Base-by-base conservation (phyloP, 2,888 invertebrate species). In the Drosophila rellima region DNA sequence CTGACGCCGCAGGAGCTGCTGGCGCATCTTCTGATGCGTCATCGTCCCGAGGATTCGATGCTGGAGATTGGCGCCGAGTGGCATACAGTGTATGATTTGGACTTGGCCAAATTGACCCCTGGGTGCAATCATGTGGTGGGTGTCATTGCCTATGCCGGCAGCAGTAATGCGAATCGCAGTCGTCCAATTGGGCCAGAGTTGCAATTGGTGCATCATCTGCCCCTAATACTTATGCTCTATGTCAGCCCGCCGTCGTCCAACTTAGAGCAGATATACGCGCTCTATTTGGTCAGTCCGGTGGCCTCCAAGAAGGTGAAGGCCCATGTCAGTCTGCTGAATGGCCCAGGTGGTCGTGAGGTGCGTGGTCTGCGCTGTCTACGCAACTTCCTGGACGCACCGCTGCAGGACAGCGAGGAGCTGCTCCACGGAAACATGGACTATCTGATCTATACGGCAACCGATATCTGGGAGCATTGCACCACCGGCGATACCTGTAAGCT, bases 131-230 rank as follows among this genome's bases (percentile, higher is more conserved):
- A 80, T 50, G 84, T 68, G 8, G 50, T 80, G 15, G 74, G 37
- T 6, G 84, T 54, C 3, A 68, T 80, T 15, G 82, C 78, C 13
- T 84, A 74, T 23, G 50, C 68, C n/a, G 78, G 80, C 20, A 45
- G 73, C 3, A 39, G 39, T 23, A 44, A 65, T 11, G 4, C 17
- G 1, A 29, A 0, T 8, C 59, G 57, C 45, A 80, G 80, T 33
- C 70, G 66, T 18, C 52, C 84, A 8, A 59, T 83, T 13, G 78
- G 70, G 1, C 48, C 80, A 6, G 65, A 80, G 29, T 61, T 81
- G 50, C 82, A 80, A 15, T 50, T 80, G 3, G 56, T 80, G n/a
- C 64, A 80, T 29, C 84, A 80, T 44, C 26, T 84, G 68, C 84
- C 80, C 26, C 42, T 84, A 0, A 20, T 80, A 8, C 55, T 80